Evolutionary conservation across 2,888 invertebrate species (phyloP).

Genomic region (Cheilosia vernalis): DNA sequence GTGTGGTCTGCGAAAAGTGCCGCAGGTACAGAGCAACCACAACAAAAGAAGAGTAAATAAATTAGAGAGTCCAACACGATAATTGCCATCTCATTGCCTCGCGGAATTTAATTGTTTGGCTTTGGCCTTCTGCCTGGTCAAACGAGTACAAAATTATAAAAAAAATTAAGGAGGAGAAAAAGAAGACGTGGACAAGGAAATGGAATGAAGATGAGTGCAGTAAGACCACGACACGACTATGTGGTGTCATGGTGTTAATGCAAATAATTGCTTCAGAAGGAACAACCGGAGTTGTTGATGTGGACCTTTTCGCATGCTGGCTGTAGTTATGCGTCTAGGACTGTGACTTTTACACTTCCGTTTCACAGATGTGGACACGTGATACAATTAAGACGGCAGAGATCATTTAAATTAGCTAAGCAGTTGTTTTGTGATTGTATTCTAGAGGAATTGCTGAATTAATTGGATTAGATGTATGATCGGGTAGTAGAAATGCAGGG

Average conservation of each 20-base stretch:
- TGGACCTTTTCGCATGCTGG: constrained; percentile 80
- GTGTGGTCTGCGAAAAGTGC: background rate
- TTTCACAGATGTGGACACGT: constrained; percentile 78
- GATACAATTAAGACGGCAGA: constrained; percentile 48
- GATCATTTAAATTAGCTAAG: background rate
- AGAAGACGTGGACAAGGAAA: constrained; percentile 10
- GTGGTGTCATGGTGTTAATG: constrained; percentile 64
- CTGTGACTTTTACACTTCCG: constrained; percentile 81
- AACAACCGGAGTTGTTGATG: constrained; percentile 76
- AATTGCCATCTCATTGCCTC: constrained; percentile 73
- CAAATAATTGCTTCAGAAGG: constrained; percentile 46
- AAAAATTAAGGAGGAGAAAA: constrained; percentile 14
- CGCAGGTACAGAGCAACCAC: background rate
- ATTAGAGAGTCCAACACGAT: constrained; percentile 64
- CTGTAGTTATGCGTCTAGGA: constrained; percentile 80
- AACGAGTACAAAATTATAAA: constrained; percentile 54
- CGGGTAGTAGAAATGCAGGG: too few relatives aligned
- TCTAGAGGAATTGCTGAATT: too few relatives aligned
- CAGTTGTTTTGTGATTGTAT: background rate
- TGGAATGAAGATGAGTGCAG: constrained; percentile 39
- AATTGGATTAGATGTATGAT: too few relatives aligned
- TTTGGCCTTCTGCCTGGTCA: constrained; percentile 60
- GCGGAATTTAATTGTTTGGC: constrained; percentile 71
- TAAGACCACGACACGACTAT: constrained; percentile 22
- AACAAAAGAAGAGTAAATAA: constrained; percentile 55